Percentiles rank a stretch among this genome's conserved stretches.
phyloP scores from a whole-genome alignment of 2,113 vertebrate species.

The Blennius ocellaris region DNA sequence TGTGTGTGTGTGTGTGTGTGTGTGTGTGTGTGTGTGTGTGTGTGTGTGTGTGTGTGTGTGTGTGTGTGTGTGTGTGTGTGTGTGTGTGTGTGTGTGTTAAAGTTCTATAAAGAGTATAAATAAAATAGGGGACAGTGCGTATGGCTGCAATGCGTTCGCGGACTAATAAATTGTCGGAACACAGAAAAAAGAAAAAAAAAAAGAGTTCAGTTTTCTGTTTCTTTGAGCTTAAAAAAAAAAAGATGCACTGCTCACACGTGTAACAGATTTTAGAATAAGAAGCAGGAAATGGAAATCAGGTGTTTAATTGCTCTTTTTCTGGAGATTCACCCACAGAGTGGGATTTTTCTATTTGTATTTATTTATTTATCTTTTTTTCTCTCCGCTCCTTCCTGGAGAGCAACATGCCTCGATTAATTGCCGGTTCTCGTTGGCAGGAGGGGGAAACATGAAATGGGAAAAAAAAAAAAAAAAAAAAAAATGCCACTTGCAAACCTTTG shows the following conservation, averaged over 20 bases:
- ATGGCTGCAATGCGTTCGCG: conserved; percentile 8
- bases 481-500: too few relatives aligned
- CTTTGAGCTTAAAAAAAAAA: not conserved
- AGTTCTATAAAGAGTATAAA: conserved; percentile 23
- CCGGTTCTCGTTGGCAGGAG: conserved; percentile 61
- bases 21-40: too few relatives aligned
- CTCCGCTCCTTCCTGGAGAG: conserved; percentile 40
- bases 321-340: too few relatives aligned
- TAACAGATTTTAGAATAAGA: not conserved
- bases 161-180: too few relatives aligned
- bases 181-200: not conserved
- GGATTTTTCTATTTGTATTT: conserved; percentile 7
- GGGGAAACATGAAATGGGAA: too few relatives aligned
- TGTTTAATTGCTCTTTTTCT: conserved; percentile 71
- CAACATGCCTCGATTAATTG: conserved; percentile 61
- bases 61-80: too few relatives aligned
- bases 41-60: too few relatives aligned
- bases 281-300: conserved; percentile 46
- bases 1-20: too few relatives aligned
- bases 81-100: not conserved
- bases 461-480: too few relatives aligned
- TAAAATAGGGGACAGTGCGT: conserved; percentile 12
- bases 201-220: not conserved
- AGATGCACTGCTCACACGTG: too few relatives aligned
- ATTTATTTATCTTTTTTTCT: conserved; percentile 27